Conservation (phyloP, 2,113 vertebrate genomes). For the human (Homo sapiens) region GRCh38 chr6:55831001-55831500, state of each 20-base stretch:
- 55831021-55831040: not conserved
- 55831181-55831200: not conserved
- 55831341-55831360: not conserved
- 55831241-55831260: not conserved
- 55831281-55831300: not conserved
- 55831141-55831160: not conserved
- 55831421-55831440: not conserved
- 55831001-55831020: not conserved
- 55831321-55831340: not conserved
- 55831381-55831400: not conserved
- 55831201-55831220: not conserved
- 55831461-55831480: not conserved
- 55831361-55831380: not conserved
- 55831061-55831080: rapidly evolving
- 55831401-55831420: not conserved
- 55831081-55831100: not conserved
- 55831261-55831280: not conserved
- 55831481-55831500: not conserved
- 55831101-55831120: not conserved
- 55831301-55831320: not conserved
- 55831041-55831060: not conserved
- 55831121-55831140: not conserved
- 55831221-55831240: not conserved
- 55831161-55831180: not conserved
- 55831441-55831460: not conserved